Conservation (phyloP, 2,113 vertebrate species). For the Climacteris rufus region DNA sequence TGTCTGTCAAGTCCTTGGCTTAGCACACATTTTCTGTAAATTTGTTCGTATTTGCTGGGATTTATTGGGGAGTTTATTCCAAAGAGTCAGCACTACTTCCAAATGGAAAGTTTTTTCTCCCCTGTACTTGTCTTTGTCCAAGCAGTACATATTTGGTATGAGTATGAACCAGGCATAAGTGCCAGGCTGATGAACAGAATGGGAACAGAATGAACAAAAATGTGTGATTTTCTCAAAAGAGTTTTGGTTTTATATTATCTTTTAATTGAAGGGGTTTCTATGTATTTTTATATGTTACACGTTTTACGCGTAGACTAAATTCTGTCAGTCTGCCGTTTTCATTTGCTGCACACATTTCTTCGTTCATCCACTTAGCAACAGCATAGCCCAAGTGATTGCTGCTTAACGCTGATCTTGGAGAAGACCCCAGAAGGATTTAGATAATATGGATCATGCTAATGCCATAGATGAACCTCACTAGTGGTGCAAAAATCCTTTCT, state of each 20-base stretch:
- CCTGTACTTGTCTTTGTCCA: neutral
- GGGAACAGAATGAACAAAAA: constrained; percentile 37
- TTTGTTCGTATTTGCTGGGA: constrained; percentile 18
- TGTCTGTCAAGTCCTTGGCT: constrained; percentile 22
- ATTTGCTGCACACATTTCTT: neutral
- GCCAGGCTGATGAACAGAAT: constrained; percentile 10
- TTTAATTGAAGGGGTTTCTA: neutral
- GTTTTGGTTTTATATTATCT: neutral
- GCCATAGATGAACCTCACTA: neutral
- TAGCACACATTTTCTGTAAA: constrained; percentile 28
- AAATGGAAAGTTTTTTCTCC: neutral
- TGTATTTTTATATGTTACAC: neutral
- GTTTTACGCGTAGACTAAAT: constrained; percentile 16
- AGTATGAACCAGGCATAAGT: neutral
- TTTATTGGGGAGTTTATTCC: constrained; percentile 47
- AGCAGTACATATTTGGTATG: neutral
- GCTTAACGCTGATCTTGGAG: neutral
- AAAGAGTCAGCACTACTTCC: constrained; percentile 10
- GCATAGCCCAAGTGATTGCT: neutral
- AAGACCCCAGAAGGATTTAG: neutral
- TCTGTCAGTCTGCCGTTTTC: constrained; percentile 36
- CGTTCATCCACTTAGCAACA: neutral
- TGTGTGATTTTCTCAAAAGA: neutral
- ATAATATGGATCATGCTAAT: neutral
- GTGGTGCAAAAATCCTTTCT: neutral